Percentiles rank a stretch among this genome's conserved stretches.
phyloP scores from a whole-genome alignment of 2,113 vertebrate species.

The Muntiacus reevesi region DNA sequence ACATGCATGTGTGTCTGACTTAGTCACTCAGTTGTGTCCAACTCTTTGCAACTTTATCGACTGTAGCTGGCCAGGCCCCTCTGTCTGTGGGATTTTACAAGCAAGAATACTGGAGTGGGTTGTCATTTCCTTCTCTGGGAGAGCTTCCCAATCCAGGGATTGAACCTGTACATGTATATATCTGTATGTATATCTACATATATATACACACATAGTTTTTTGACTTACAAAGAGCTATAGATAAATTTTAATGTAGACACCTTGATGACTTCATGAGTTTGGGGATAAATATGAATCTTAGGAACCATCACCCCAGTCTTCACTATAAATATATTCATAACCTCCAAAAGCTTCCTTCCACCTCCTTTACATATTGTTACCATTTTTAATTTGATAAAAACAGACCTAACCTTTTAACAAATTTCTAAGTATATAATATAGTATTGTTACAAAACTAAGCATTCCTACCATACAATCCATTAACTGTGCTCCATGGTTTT shows the following conservation, averaged over 20 bases:
- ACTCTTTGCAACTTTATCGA: background rate
- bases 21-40: background rate
- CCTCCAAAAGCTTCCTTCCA: background rate
- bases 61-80: background rate
- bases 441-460: background rate
- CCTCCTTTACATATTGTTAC: background rate
- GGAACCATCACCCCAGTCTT: background rate
- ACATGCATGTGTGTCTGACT: background rate
- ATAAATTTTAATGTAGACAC: background rate
- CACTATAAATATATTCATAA: background rate
- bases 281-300: background rate
- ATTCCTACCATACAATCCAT: background rate
- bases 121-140: background rate
- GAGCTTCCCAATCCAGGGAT: background rate
- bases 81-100: background rate
- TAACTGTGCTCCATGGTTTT: background rate
- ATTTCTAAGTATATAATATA: background rate
- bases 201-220: background rate
- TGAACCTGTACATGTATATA: background rate
- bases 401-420: background rate
- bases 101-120: background rate
- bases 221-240: background rate
- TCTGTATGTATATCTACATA: too few species aligned
- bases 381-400: background rate
- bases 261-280: background rate